Base-by-base conservation (phyloP, 2,888 invertebrate species). In the Tetropium fuscum region DNA sequence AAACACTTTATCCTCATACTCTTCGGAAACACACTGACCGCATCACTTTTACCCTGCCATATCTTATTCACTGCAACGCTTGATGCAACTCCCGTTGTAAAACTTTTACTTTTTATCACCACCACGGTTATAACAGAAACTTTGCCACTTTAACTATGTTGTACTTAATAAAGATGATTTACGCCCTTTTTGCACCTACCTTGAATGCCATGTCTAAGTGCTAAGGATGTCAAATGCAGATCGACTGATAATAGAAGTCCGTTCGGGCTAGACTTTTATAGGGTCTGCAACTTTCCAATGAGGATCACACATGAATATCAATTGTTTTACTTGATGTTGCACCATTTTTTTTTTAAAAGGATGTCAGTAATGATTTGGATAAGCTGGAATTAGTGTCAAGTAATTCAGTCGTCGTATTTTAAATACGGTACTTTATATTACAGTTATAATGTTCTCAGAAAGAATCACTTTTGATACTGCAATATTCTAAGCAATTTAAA, bases 171-270 rank as follows among this genome's bases (percentile, higher is more conserved):
- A 53, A 44, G 41, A 15, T 53, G 60, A 61, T 57, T 56, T 56
- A 60, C 34, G 38, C 48, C 57, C 49, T 36, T 40, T 20, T 51
- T 43, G 15, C 54, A 68, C 70, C 58, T 69, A 72, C 72, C 70
- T 72, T 69, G 25, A 53, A 54, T 55, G 67, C 68, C 72, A 72
- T 72, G 64, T 64, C 68, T 60, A 53, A 49, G 57, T 57, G 54
- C 66, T 51, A 60, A 49, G 36, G 60, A 54, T 62, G 58, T 63
- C 44, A 60, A 10, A 62, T 61, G 60, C 55, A 60, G 68, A 70
- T 68, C 56, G 68, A 74, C 74, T 74, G 74, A 74, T 74, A 71
- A 71, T 47, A 4, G 60, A 62, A 59, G 58, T 45, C 36, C 22
- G 54, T 38, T 49, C 47, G 58, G 60, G 53, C 36, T 54, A 60